Percentiles rank a stretch among this genome's conserved stretches.
Evolutionary conservation across 30 jellyfish, hydroid and myxozoan species (phyloP).

Genomic region (Aurelia sp.): DNA sequence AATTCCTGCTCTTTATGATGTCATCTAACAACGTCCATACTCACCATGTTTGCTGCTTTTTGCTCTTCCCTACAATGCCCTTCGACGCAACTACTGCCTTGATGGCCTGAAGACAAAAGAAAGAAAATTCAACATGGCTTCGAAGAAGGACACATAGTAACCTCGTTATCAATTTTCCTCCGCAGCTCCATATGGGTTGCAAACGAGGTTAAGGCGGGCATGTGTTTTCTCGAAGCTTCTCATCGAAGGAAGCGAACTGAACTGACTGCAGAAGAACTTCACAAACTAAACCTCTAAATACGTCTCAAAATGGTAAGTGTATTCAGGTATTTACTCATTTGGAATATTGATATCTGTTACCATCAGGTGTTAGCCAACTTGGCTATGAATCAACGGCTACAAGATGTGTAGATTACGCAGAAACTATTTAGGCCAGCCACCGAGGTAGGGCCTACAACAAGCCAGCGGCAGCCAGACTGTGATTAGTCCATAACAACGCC

Average conservation of each 20-base stretch:
- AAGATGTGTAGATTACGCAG: too few species aligned
- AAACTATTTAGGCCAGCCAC: too few species aligned
- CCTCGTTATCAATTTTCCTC: conserved; percentile 45
- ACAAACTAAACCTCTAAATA: neutral
- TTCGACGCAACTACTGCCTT: neutral
- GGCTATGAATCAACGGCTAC: too few species aligned
- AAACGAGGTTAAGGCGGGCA: conserved; percentile 52
- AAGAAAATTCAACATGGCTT: conserved; percentile 14
- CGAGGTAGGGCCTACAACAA: too few species aligned
- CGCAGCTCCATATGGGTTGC: conserved; percentile 10
- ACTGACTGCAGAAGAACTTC: neutral
- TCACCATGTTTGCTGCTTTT: conserved; percentile 3
- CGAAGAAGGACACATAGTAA: conserved; percentile 32
- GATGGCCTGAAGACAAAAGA: neutral
- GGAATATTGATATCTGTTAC: too few species aligned
- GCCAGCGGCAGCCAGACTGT: too few species aligned
- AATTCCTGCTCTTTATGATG: too few species aligned
- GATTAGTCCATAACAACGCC: too few species aligned
- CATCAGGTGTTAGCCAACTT: too few species aligned
- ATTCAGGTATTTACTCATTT: neutral
- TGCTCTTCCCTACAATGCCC: conserved; percentile 8
- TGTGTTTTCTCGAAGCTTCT: conserved; percentile 66
- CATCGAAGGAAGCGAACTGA: conserved; percentile 11
- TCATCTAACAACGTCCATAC: neutral
- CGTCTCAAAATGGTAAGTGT: conserved; percentile 13